These are phyloP conservation scores for Pituophis catenifer DNA, from an alignment of 2,113 vertebrate species.

Conservation along the genomic window DNA sequence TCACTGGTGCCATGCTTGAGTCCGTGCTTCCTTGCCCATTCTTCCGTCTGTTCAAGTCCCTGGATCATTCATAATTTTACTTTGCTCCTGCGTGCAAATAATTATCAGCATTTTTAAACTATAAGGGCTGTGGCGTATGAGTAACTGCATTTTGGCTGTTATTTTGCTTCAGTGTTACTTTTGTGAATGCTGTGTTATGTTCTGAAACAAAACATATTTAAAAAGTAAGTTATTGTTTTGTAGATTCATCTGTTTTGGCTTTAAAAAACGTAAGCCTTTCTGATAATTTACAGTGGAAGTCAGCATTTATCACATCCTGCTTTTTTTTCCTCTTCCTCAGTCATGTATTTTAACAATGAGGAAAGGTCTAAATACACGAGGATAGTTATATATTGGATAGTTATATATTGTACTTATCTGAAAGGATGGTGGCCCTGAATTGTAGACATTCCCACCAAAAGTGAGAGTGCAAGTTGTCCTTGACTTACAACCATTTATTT, in stretches of 20 bases:
- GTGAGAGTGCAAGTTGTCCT: background rate
- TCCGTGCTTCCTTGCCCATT: conserved; percentile 58
- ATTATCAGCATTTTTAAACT: conserved; percentile 33
- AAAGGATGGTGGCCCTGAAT: background rate
- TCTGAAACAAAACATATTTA: conserved; percentile 35
- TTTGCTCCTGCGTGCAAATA: conserved; percentile 51
- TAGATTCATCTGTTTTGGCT: conserved; percentile 30
- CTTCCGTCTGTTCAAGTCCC: conserved; percentile 42
- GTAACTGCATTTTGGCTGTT: conserved; percentile 26
- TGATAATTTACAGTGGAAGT: conserved; percentile 47
- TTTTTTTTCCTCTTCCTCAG: conserved; percentile 3
- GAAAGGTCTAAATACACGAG: conserved; percentile 7
- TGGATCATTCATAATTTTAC: conserved; percentile 37
- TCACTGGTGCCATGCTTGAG: conserved; percentile 61
- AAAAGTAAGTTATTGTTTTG: conserved; percentile 39
- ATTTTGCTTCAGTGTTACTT: conserved; percentile 42
- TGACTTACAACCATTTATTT: background rate
- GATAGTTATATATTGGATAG: background rate
- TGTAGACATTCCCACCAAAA: background rate
- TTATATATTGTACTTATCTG: background rate
- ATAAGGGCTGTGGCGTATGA: background rate
- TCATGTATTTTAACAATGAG: conserved; percentile 32
- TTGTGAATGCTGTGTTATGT: conserved; percentile 54
- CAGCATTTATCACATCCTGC: conserved; percentile 39
- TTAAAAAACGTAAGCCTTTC: conserved; percentile 45